Evolutionary conservation across 2,888 invertebrate genomes (phyloP), one percentile per base, ranked within the genome.

Genomic region (Dynastes hyllus): DNA sequence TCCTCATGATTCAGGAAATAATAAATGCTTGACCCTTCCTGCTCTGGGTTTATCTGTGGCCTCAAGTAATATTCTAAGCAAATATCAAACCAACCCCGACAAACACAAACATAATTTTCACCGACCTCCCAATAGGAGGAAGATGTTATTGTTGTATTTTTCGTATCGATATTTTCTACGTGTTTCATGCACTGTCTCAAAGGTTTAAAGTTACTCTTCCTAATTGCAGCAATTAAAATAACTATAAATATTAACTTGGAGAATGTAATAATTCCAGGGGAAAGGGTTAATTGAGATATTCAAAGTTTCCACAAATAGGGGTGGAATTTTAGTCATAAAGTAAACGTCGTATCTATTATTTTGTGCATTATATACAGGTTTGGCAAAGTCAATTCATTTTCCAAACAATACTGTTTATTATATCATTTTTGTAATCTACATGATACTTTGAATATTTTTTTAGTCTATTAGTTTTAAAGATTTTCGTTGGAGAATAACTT

Each of bases 11-110:
- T 45, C 79, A 79, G 76, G 76, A 79, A 79, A 76, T 79, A 79
- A 76, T 79, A 76, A 79, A 79, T 76, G 76, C 76, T 79, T 76
- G 70, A 76, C 79, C 79, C 76, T 79, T 76, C 79, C 76, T 69
- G 16, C 53, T 22, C 50, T 53, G 51, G 79, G 73, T 79, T 40
- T 76, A 76, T 79, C 32, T 79, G 77, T 55, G 79, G 70, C 76
- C 76, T 29, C 70, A 63, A 58, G 61, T 75, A 79, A 79, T 76
- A 76, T 79, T 63, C 79, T 73, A 61, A 61, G 73, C 45, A 73
- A 73, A 73, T 53, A 73, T 11, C 40, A 61, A 73, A 55, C 5
- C 55, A 55, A 5, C 55, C 55, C 55, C 13, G 55, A 61, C 61
- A 40, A 45, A 13, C 51, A 73, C 73, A 73, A 73, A 73, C 73